These are phyloP conservation scores for Dastarcus helophoroides DNA, from an alignment of 2,888 invertebrate genomes.

Conservation along the genomic window DNA sequence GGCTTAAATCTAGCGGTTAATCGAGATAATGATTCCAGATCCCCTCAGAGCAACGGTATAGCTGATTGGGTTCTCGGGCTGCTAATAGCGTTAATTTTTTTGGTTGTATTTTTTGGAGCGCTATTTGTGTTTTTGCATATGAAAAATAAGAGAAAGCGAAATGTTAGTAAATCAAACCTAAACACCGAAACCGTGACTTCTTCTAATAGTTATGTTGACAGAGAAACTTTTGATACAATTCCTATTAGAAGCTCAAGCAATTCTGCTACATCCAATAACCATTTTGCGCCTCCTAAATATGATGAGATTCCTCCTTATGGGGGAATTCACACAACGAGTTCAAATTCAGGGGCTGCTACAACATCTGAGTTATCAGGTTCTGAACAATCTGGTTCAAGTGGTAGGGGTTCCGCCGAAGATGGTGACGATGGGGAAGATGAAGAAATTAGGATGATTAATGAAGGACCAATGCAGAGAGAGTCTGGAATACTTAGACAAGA, in stretches of 20 bases:
- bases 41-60: conserved; percentile 55
- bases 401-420: conserved; percentile 91
- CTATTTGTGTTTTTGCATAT: conserved; percentile 78
- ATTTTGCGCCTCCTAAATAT: conserved; percentile 83
- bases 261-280: conserved; percentile 37
- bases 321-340: conserved; percentile 32
- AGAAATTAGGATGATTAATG: conserved; percentile 95
- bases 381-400: conserved; percentile 91
- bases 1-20: conserved; percentile 48
- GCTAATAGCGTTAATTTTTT: conserved; percentile 66
- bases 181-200: conserved; percentile 66
- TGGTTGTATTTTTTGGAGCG: conserved; percentile 73
- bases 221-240: conserved; percentile 81
- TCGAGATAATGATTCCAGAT: conserved; percentile 37
- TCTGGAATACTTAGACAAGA: conserved; percentile 51
- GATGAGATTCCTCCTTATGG: conserved; percentile 84
- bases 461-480: conserved; percentile 71
- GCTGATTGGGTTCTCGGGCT: conserved; percentile 85
- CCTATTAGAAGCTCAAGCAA: conserved; percentile 60
- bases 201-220: conserved; percentile 77
- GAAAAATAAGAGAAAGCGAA: conserved; percentile 68
- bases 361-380: conserved; percentile 89
- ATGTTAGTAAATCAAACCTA: conserved; percentile 65
- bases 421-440: conserved; percentile 89
- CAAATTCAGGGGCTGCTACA: conserved; percentile 49